Base-by-base conservation (phyloP, 2,888 invertebrate species). In the Aporophyla lueneburgensis region DNA sequence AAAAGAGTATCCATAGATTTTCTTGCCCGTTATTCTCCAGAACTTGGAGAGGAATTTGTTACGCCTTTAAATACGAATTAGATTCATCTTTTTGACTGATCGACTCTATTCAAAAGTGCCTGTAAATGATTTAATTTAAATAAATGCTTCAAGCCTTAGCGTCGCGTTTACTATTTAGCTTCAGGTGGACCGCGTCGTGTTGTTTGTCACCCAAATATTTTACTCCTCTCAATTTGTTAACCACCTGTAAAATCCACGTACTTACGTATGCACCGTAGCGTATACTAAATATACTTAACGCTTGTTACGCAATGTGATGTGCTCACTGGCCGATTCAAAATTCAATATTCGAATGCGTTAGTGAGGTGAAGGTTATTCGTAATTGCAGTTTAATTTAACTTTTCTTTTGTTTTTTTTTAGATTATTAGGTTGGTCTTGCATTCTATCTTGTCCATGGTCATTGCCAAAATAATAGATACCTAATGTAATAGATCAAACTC, bases 361-460 rank as follows among this genome's bases (percentile, higher is more conserved):
- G 84, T 63, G 73, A 72, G 86, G 90, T 86, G 90, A 90, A 88
- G 90, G 90, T 43, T 69, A 75, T n/a, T 54, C 76, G 68, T 86
- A 81, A 89, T 87, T 85, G 86, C 74, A 83, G 75, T 83, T 80
- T 72, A 16, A 69, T 53, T 43, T 46, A 19, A 43, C 74, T 7
- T 79, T 71, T 79, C 53, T 53, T 71, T 76, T 69, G n/a, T 76
- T 61, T 67, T 43, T 54, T 67, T 56, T 19, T n/a, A n/a, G 21
- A 62, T 58, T 66, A 58, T 21, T 73, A 74, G 19, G 58, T 67
- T 54, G 33, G n/a, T 66, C 58, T n/a, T 49, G 21, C 61, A 67
- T 63, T 74, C 63, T 74, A 53, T 71, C 51, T 43, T 63, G 63
- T 63, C 33, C 74, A 82, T 71, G 81, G 80, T 74, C 81, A 82